Conservation (phyloP, 2,113 vertebrate genomes). For the Hippocampus comes region DNA sequence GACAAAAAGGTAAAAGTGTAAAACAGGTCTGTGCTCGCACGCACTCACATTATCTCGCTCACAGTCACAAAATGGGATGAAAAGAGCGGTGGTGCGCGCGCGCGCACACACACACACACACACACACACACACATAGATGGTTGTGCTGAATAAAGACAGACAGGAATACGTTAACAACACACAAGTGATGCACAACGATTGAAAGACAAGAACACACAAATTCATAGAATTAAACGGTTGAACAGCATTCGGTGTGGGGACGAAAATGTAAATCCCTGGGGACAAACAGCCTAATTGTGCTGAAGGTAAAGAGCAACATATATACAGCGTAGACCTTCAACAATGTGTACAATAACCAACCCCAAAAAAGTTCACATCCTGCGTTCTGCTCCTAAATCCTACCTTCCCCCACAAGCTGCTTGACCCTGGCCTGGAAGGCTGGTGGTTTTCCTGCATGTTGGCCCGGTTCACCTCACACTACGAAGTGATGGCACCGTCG, state of each 20-base stretch:
- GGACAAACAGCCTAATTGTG: not conserved
- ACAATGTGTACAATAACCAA: not conserved
- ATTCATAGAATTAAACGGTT: not conserved
- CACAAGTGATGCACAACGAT: not conserved
- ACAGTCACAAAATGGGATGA: no score
- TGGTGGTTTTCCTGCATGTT: slow-evolving; percentile 68
- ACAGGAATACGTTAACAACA: slow-evolving; percentile 25
- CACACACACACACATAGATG: not conserved
- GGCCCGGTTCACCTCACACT: slow-evolving; percentile 37
- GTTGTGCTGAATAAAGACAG: slow-evolving; percentile 1
- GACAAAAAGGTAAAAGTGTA: slow-evolving; percentile 16
- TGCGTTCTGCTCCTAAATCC: slow-evolving; percentile 7
- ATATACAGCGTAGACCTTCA: not conserved
- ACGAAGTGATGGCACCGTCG: slow-evolving; percentile 35
- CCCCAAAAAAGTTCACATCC: no score
- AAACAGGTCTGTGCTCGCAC: slow-evolving; percentile 11
- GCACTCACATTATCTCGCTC: slow-evolving; percentile 24
- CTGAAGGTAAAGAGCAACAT: no score
- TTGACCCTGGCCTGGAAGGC: slow-evolving; percentile 41
- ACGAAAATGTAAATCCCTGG: not conserved
- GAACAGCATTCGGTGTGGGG: not conserved
- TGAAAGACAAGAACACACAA: not conserved
- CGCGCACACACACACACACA: not conserved
- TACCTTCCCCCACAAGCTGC: slow-evolving; percentile 62
- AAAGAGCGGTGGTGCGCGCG: no score